Conservation (phyloP, 2,113 vertebrate genomes). For the Nothoprocta pentlandii region DNA sequence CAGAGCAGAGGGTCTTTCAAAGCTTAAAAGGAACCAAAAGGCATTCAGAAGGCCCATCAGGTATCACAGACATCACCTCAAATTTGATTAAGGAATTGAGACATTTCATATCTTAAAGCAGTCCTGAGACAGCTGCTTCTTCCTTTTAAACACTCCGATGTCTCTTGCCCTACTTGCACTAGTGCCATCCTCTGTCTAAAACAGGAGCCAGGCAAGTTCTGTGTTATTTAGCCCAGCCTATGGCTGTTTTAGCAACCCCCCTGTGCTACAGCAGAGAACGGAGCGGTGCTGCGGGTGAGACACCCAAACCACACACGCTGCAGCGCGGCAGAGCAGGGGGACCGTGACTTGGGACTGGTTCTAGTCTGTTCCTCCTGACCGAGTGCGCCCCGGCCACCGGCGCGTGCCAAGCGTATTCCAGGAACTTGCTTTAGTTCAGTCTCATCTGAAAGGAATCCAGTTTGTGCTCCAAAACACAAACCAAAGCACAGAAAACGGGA, state of each 20-base stretch:
- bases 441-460: constrained; percentile 34
- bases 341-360: not conserved
- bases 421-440: not conserved
- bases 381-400: not conserved
- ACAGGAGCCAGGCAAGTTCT: not conserved
- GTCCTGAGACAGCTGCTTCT: not conserved
- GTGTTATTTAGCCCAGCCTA: not conserved
- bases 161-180: not conserved
- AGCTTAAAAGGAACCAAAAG: not conserved
- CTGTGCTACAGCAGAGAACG: not conserved
- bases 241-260: not conserved
- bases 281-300: not conserved
- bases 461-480: constrained; percentile 21
- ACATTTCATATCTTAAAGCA: not conserved
- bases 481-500: not conserved
- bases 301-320: accelerated
- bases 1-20: not conserved
- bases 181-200: not conserved
- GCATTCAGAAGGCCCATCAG: not conserved
- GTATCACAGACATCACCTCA: not conserved
- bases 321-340: not conserved
- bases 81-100: not conserved
- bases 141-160: not conserved
- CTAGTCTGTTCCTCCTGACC: not conserved
- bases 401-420: not conserved